Evolutionary conservation across 2,113 vertebrate species (phyloP), one percentile per base, ranked within the genome.

Genomic region (Tachuris rubrigastra): DNA sequence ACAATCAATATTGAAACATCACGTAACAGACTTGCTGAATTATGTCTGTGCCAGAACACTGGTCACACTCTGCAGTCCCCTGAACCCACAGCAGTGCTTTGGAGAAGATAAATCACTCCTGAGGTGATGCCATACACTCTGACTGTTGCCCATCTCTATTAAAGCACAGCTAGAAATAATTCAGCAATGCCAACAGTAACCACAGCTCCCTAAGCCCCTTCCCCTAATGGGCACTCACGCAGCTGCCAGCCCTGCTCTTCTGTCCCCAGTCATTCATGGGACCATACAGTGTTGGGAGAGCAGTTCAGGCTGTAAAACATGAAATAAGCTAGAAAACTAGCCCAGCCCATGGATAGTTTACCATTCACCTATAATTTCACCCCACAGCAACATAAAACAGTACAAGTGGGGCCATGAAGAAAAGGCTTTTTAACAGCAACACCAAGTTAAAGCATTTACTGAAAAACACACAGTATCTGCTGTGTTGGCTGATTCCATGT

Each of bases 211-310:
- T 7, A 59, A 50, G 12, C 5, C 39, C 27, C 42, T 35, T 52
- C 13, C 46, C 24, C n/a, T 58, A 41, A 31, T 0, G 10, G 24
- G 20, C 44, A 31, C 2, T 60, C 2, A 22, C 23, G 42, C 14
- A 65, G 58, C 8, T 37, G 19, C 23, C 37, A 65, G 71, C 6
- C 47, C 85, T 59, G 56, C 47, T 73, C 16, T 27, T 33, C 33
- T 33, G 55, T 10, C 16, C 31, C 31, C 25, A 49, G 53, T 3
- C 52, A 39, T 5, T 53, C 44, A 24, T 0, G 0, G 9, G 56
- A 20, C 24, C 46, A 21, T 0, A 2, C 0, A 22, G 22, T 2
- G 21, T 56, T 52, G 27, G 18, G 21, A 73, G 15, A 67, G 22
- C 37, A 27, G 9, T 14, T 73, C 0, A 49, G 59, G 42, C 73